Percentiles rank a stretch among this genome's conserved stretches.
These are phyloP conservation scores for Apistogramma diplotaenia DNA, from an alignment of 2,113 vertebrate genomes.

Conservation along the genomic window DNA sequence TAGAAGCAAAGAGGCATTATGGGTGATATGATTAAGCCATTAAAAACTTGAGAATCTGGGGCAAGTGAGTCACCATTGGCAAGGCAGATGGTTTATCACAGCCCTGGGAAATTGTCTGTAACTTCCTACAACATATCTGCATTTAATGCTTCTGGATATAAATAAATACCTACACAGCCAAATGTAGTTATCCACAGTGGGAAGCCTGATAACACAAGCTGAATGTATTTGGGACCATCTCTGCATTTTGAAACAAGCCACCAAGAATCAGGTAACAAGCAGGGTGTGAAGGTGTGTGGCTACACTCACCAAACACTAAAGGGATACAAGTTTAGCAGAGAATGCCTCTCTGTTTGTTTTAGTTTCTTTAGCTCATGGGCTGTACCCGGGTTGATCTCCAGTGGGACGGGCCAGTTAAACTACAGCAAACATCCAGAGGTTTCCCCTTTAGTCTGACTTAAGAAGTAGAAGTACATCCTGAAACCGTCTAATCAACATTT, in stretches of 20 bases:
- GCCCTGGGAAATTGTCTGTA: conserved; percentile 21
- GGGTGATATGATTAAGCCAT: conserved; percentile 49
- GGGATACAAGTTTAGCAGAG: neutral
- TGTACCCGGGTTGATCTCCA: neutral
- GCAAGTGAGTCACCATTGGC: conserved; percentile 34
- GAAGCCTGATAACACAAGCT: neutral
- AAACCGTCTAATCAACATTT: neutral
- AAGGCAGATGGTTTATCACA: conserved; percentile 45
- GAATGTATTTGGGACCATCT: neutral
- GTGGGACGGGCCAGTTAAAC: neutral
- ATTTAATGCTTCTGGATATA: neutral
- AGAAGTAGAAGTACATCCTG: neutral
- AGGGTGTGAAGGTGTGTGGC: neutral
- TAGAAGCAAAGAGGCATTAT: conserved; percentile 48
- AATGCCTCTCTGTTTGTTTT: neutral
- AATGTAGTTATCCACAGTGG: neutral
- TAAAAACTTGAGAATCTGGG: conserved; percentile 56
- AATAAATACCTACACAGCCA: neutral
- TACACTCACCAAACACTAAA: neutral
- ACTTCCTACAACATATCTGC: conserved; percentile 9
- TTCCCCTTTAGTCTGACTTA: neutral
- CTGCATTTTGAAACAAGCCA: neutral
- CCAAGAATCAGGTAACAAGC: neutral
- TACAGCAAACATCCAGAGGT: neutral
- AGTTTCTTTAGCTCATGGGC: neutral